phyloP scores from a whole-genome alignment of 2,797 vertebrate species.

The Smutsia gigantea region DNA sequence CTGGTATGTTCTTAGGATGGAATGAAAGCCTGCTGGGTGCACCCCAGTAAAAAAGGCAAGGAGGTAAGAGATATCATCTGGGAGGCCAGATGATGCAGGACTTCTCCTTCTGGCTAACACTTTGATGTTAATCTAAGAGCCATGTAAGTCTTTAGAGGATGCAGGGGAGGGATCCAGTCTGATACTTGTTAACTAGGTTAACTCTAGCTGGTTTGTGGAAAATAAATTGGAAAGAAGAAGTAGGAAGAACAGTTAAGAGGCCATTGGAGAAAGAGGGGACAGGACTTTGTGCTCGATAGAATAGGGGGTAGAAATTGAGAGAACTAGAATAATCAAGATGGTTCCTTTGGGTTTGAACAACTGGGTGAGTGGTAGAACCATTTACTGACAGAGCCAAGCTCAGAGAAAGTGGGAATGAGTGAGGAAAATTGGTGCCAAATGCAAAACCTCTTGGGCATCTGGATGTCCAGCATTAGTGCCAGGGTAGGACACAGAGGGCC shows the following conservation, averaged over 20 bases:
- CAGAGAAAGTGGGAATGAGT: not conserved
- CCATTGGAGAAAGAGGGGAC: not conserved
- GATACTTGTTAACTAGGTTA: not conserved
- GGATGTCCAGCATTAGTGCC: not conserved
- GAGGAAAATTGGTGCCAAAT: not conserved
- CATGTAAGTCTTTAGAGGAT: not conserved
- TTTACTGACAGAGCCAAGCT: not conserved
- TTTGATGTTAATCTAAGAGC: not conserved
- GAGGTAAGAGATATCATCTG: not conserved
- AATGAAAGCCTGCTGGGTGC: not conserved
- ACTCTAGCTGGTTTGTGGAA: not conserved
- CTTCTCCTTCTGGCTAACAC: not conserved
- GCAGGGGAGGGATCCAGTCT: not conserved
- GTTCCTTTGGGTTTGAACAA: not conserved
- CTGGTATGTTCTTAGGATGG: not conserved
- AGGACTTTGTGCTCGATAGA: not conserved
- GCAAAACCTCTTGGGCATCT: not conserved
- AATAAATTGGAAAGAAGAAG: not conserved
- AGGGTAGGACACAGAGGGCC: not conserved
- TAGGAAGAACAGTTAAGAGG: not conserved
- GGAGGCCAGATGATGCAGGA: not conserved
- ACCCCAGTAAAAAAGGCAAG: not conserved
- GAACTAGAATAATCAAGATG: not conserved
- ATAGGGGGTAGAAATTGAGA: not conserved
- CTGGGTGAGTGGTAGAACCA: not conserved